phyloP scores from a whole-genome alignment of 1,140 invertebrate genomes.

The Scaptomyza hsui region DNA sequence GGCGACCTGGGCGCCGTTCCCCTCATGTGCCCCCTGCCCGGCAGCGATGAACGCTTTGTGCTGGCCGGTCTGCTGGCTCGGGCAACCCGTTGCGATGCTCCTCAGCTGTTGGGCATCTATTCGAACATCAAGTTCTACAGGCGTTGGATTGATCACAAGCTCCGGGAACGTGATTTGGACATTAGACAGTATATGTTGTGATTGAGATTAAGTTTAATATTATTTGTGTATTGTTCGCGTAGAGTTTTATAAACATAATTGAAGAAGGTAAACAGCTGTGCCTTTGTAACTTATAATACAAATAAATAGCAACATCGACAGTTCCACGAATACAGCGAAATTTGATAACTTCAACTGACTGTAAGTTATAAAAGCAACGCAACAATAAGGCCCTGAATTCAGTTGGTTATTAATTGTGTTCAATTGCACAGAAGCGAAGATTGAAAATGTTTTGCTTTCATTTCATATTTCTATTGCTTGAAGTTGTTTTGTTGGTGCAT shows the following conservation, averaged over 20 bases:
- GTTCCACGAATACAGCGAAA: slow-evolving; percentile 9
- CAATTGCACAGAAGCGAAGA: neutral
- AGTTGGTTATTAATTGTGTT: slow-evolving; percentile 17
- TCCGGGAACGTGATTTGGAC: slow-evolving; percentile 58
- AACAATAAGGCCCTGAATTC: neutral
- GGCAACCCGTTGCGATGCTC: slow-evolving; percentile 46
- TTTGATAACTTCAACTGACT: neutral
- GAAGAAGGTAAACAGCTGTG: too few species aligned
- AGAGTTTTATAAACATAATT: too few species aligned
- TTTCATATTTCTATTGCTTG: slow-evolving; percentile 28
- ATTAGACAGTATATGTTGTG: slow-evolving; percentile 58
- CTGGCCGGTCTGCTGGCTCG: slow-evolving; percentile 57
- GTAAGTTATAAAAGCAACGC: slow-evolving; percentile 18
- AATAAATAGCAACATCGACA: neutral
- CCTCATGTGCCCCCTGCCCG: slow-evolving; percentile 55
- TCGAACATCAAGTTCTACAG: slow-evolving; percentile 55
- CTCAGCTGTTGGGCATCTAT: slow-evolving; percentile 59
- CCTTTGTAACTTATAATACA: neutral
- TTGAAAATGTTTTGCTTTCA: slow-evolving; percentile 3
- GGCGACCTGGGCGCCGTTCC: slow-evolving; percentile 48
- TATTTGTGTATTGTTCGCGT: too few species aligned
- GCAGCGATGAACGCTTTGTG: slow-evolving; percentile 40
- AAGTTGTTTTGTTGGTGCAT: neutral
- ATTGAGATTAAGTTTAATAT: neutral
- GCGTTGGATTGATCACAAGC: slow-evolving; percentile 58